Percentiles rank a stretch among this genome's conserved stretches.
Conservation (phyloP, 1,140 invertebrate genomes). For the Zaprionus gabonicus region DNA sequence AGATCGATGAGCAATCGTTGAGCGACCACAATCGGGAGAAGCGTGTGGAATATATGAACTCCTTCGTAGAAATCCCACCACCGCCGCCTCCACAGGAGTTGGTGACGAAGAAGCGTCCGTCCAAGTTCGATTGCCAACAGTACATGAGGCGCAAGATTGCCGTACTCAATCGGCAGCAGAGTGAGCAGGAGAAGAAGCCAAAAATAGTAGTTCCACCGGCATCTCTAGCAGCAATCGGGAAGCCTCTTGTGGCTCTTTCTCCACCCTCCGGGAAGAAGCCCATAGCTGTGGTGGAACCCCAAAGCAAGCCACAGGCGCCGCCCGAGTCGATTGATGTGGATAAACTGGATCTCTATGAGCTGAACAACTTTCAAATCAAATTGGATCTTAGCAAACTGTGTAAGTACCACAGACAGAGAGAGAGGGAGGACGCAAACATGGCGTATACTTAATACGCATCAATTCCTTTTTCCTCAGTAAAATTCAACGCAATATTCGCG, state of each 20-base stretch:
- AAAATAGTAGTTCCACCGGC: not conserved
- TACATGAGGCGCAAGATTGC: conserved; percentile 44
- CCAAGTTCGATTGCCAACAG: conserved; percentile 35
- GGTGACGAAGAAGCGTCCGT: not conserved
- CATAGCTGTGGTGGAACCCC: not conserved
- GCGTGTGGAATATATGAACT: conserved; percentile 1
- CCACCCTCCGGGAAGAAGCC: not conserved
- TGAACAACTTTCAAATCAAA: conserved; percentile 46
- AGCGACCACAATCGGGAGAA: conserved; percentile 3
- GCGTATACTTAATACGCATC: not conserved
- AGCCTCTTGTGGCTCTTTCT: not conserved
- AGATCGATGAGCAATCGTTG: conserved; percentile 31
- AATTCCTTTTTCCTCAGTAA: conserved; percentile 5
- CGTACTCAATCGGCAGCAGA: not conserved
- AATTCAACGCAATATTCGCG: conserved; percentile 21
- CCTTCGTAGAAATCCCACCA: too few species aligned
- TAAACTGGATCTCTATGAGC: conserved; percentile 25
- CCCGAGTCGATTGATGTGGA: not conserved
- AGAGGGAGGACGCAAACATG: not conserved
- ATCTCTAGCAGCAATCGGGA: not conserved
- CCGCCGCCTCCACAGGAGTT: not conserved
- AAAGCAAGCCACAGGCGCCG: not conserved
- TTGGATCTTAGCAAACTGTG: conserved; percentile 36
- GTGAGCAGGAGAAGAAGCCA: not conserved
- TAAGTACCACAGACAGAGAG: conserved; percentile 28